These are phyloP conservation scores for Caenorhabditis sp. DNA, from an alignment of 2,888 invertebrate species.

Conservation along the genomic window DNA sequence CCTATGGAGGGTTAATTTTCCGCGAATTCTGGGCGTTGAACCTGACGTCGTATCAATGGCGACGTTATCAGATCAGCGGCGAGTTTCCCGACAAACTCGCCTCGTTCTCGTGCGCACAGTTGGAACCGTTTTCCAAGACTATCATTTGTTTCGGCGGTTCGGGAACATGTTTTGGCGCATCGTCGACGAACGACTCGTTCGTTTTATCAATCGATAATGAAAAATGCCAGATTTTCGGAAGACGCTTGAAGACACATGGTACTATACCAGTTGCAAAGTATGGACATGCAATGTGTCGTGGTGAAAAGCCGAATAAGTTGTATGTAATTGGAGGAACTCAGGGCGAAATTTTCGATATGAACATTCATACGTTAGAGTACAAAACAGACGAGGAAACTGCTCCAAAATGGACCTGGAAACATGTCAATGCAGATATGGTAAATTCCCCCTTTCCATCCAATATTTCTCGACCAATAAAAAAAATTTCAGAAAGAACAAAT, in stretches of 20 bases:
- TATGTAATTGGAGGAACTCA: constrained; percentile 60
- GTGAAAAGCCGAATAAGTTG: constrained; percentile 19
- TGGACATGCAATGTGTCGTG: constrained; percentile 45
- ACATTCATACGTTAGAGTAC: constrained; percentile 23
- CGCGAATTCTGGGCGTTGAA: constrained; percentile 48
- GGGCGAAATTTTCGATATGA: constrained; percentile 47
- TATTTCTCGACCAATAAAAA: too few relatives aligned
- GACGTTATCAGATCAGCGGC: constrained; percentile 24
- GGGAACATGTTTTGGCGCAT: constrained; percentile 48
- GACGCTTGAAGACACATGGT: constrained; percentile 7
- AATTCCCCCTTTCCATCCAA: not conserved
- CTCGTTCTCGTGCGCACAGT: constrained; percentile 56
- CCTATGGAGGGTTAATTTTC: constrained; percentile 5
- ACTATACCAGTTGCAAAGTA: constrained; percentile 20
- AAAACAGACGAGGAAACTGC: not conserved
- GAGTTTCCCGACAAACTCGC: constrained; percentile 50
- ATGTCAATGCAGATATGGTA: not conserved
- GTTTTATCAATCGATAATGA: constrained; percentile 30
- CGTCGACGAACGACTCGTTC: constrained; percentile 39
- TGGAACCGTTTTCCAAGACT: constrained; percentile 23
- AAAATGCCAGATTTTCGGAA: constrained; percentile 12
- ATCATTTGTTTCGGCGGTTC: constrained; percentile 56
- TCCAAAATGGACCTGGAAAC: not conserved
- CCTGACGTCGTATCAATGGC: constrained; percentile 49
- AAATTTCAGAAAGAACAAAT: constrained; percentile 5